phyloP scores from a whole-genome alignment of 2,113 vertebrate genomes.

The Oenanthe oenanthe region DNA sequence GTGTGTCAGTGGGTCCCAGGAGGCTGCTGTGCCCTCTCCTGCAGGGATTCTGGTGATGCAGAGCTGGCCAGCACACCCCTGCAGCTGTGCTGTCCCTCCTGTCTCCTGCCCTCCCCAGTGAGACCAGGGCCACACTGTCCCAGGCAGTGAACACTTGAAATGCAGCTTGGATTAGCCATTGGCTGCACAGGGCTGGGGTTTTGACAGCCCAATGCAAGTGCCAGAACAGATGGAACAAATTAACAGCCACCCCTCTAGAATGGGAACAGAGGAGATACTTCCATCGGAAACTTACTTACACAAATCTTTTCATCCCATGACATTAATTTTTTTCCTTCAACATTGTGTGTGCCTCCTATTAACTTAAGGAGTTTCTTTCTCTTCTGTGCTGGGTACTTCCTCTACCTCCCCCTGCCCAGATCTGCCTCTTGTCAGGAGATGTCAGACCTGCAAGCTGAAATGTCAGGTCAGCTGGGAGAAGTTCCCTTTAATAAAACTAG shows the following conservation, averaged over 20 bases:
- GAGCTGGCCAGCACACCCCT: background rate
- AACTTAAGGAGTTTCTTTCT: background rate
- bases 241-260: background rate
- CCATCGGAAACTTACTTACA: background rate
- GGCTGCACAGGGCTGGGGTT: background rate
- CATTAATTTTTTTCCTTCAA: background rate
- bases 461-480: background rate
- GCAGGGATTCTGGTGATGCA: background rate
- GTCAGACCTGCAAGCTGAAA: slow-evolving; percentile 31
- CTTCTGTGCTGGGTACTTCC: background rate
- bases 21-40: background rate
- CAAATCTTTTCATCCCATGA: background rate
- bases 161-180: background rate
- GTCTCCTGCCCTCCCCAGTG: background rate
- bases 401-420: background rate
- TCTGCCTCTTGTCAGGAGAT: background rate
- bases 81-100: background rate
- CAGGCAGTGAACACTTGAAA: background rate
- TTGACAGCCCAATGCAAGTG: background rate
- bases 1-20: background rate
- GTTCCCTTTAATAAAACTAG: slow-evolving; percentile 3
- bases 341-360: background rate
- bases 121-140: background rate
- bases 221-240: background rate
- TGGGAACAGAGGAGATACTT: background rate